Conservation (phyloP, 2,797 vertebrate genomes). For the Lepus townsendii region DNA sequence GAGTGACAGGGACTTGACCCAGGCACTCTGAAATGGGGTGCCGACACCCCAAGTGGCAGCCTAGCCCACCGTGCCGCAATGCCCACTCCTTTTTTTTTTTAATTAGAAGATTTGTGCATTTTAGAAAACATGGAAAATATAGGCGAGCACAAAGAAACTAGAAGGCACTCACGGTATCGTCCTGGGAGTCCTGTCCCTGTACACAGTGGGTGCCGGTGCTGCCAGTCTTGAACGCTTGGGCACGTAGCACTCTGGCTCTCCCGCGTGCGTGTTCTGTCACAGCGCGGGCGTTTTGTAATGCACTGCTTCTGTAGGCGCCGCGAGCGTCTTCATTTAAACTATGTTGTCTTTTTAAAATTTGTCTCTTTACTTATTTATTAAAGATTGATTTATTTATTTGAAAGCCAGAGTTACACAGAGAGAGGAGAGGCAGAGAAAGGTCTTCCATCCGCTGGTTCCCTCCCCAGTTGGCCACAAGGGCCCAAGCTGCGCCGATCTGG, state of each 20-base stretch:
- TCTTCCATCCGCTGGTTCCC: too few relatives aligned
- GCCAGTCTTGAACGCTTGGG: not conserved
- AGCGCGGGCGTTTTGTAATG: not conserved
- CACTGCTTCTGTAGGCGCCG: not conserved
- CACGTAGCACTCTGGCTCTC: not conserved
- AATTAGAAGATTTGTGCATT: slow-evolving; percentile 3
- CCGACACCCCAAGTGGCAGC: too few relatives aligned
- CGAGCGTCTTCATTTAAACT: not conserved
- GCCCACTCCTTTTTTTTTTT: not conserved
- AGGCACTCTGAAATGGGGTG: too few relatives aligned
- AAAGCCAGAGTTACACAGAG: too few relatives aligned
- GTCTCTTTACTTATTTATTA: too few relatives aligned
- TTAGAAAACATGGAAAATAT: not conserved
- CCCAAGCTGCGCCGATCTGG: too few relatives aligned
- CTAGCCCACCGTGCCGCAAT: too few relatives aligned
- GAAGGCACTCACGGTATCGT: not conserved
- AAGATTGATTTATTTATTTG: too few relatives aligned
- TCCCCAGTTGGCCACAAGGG: too few relatives aligned
- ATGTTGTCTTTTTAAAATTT: not conserved
- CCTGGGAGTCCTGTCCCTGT: not conserved
- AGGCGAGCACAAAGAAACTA: not conserved
- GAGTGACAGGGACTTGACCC: too few relatives aligned
- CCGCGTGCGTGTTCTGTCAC: not conserved
- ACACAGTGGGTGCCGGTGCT: not conserved
- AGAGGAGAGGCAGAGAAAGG: not conserved